Base-by-base conservation (phyloP, 92 coral and sea anemone genomes). In the Phenganax stokvisi region DNA sequence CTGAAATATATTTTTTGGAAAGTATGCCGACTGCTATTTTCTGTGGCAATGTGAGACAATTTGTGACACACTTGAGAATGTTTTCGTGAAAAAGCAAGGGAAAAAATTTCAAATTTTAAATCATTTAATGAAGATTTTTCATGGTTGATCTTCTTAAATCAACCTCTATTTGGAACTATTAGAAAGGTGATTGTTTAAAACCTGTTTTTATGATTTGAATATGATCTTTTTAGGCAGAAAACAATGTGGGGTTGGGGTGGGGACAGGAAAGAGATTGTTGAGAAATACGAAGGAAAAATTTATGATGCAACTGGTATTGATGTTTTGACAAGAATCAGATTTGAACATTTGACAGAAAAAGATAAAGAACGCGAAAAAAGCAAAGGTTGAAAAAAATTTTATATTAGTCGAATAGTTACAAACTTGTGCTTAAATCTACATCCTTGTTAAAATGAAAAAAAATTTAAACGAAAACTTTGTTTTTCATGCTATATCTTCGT, bases 221-320 rank as follows among this genome's bases (percentile, higher is more conserved):
- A 8, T 73, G 51, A 54, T 73, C 51, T 73, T 62, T 82, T 28
- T 79, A 96, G 99, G 75, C 99, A 92, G 86, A 96, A 96, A 77
- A 88, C 92, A n/a, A 92, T 96, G 99, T 96, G 99, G 99, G 99
- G 99, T 0, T 96, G 99, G 99, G 99, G 99, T 77, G 92, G 96
- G 30, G 99, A 96, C 84, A 92, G 87, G 64, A 89, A 94, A 8
- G 99, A 96, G 80, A 87, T 88, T 0, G 85, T 92, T 51, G 93
- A 89, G 77, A 80, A 84, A 47, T 92, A 82, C 77, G 97, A 96
- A 13, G 92, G 99, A 12, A 96, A 92, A 71, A 92, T 96, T 76
- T 96, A 87, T 76, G 81, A 93, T 2, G 97, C 96, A 4, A 96
- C 90, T 76, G 99, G 99, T 17, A 97, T 96, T n/a, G 99, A 96